A percentile compares a stretch with the other conserved stretches of the same genome.
These are phyloP conservation scores for Stomatorhinus ivindoensis DNA, from an alignment of 2,113 vertebrate genomes.

Conservation along the genomic window DNA sequence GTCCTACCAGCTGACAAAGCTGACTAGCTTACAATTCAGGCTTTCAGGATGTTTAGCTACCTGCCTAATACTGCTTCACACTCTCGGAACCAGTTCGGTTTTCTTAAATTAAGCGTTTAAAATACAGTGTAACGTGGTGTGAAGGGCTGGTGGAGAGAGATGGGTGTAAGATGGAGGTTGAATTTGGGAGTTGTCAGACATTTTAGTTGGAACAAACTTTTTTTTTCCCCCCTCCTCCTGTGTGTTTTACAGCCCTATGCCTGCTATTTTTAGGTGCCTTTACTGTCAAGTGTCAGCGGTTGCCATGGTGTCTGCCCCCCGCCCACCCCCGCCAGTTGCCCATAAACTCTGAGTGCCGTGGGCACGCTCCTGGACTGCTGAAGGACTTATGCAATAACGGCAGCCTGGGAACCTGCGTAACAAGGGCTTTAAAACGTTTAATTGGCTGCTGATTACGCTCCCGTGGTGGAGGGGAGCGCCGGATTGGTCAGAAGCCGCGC, in stretches of 20 bases:
- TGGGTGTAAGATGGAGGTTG: not conserved
- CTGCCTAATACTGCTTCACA: not conserved
- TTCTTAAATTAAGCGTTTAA: not conserved
- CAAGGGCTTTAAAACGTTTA: not conserved
- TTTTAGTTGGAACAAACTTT: constrained; percentile 1
- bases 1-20: not conserved
- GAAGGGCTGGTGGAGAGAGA: not conserved
- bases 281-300: constrained; percentile 7
- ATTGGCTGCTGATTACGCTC: not conserved
- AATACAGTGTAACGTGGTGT: not conserved
- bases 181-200: not conserved
- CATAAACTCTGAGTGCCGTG: not conserved
- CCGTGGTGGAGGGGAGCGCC: not conserved
- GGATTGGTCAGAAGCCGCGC: not conserved
- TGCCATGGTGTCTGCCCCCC: constrained; percentile 9
- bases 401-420: not conserved
- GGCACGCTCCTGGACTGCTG: not conserved
- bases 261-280: constrained; percentile 3
- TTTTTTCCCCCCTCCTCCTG: not conserved
- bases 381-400: constrained; percentile 8
- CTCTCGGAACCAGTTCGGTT: not conserved
- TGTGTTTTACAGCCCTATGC: not conserved
- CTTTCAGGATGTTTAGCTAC: not conserved
- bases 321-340: not conserved
- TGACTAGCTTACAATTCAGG: not conserved